Evolutionary conservation across 1,140 invertebrate species (phyloP).

Genomic region (Eriosoma lanigerum): DNA sequence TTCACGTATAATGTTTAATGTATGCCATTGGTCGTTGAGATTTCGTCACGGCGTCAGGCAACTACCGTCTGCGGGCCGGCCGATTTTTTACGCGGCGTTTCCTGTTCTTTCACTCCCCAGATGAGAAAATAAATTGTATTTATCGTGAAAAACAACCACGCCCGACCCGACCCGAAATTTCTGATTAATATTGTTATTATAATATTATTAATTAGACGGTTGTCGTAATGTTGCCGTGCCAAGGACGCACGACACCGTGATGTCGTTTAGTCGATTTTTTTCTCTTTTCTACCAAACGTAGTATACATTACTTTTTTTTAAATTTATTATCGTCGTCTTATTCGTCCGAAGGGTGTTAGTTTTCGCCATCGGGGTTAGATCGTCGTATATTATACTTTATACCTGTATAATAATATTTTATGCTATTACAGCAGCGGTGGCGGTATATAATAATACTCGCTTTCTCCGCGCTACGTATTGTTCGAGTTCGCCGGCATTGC

Average conservation of each 20-base stretch:
- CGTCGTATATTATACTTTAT: too few relatives aligned
- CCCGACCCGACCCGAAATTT: not conserved
- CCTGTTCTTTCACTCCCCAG: not conserved
- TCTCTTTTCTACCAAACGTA: not conserved
- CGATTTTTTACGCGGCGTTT: not conserved
- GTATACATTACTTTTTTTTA: too few relatives aligned
- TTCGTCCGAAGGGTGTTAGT: constrained; percentile 34
- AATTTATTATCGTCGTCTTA: not conserved
- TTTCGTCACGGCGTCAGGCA: not conserved
- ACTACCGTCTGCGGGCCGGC: not conserved
- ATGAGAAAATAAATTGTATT: not conserved
- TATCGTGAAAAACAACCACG: not conserved
- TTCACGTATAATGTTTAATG: too few relatives aligned
- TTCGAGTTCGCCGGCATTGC: not conserved
- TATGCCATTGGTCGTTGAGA: too few relatives aligned
- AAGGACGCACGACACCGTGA: not conserved
- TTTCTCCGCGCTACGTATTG: constrained; percentile 7
- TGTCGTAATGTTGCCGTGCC: too few relatives aligned
- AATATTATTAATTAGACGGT: not conserved
- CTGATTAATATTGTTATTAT: not conserved
- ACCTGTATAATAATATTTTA: too few relatives aligned
- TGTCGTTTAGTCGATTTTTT: not conserved
- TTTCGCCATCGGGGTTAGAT: constrained; percentile 20
- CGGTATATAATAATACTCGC: not conserved
- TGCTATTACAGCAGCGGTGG: not conserved